Percentiles rank a stretch among this genome's conserved stretches.
These are phyloP conservation scores for Phthorimaea operculella DNA, from an alignment of 1,140 invertebrate genomes.

Conservation along the genomic window DNA sequence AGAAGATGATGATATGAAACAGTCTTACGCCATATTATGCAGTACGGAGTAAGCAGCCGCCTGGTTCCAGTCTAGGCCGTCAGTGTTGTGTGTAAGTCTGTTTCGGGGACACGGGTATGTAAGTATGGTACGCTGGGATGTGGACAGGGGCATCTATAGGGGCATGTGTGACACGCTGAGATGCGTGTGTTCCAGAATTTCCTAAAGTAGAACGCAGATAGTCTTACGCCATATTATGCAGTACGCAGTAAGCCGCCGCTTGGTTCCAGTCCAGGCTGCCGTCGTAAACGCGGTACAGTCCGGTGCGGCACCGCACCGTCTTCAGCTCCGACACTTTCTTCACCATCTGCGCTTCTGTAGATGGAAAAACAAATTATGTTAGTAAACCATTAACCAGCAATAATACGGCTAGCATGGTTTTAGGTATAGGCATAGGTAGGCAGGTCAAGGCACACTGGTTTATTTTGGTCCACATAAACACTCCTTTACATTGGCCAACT, in stretches of 20 bases:
- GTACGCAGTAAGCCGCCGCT: constrained; percentile 44
- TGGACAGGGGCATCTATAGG: too few relatives aligned
- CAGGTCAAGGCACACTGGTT: too few relatives aligned
- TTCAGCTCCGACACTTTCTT: constrained; percentile 28
- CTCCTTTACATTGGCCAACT: too few relatives aligned
- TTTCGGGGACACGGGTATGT: too few relatives aligned
- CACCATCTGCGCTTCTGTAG: constrained; percentile 21
- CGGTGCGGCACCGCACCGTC: constrained; percentile 36
- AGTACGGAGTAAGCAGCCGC: constrained; percentile 47
- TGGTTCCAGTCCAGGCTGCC: constrained; percentile 46
- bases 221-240: constrained; percentile 43
- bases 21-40: constrained; percentile 47
- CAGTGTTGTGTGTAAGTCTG: too few relatives aligned
- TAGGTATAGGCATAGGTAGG: too few relatives aligned
- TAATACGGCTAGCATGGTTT: too few relatives aligned
- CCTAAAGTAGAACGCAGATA: background rate
- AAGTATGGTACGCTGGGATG: too few relatives aligned
- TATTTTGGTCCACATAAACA: too few relatives aligned
- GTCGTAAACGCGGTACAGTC: constrained; percentile 38
- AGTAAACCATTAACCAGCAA: too few relatives aligned
- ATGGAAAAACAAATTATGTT: too few relatives aligned
- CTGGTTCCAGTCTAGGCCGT: constrained; percentile 42
- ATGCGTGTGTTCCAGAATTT: background rate
- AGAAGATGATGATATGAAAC: too few relatives aligned
- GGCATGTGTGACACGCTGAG: background rate